Conservation (phyloP, 2,888 invertebrate species). For the Schizaphis graminum region DNA sequence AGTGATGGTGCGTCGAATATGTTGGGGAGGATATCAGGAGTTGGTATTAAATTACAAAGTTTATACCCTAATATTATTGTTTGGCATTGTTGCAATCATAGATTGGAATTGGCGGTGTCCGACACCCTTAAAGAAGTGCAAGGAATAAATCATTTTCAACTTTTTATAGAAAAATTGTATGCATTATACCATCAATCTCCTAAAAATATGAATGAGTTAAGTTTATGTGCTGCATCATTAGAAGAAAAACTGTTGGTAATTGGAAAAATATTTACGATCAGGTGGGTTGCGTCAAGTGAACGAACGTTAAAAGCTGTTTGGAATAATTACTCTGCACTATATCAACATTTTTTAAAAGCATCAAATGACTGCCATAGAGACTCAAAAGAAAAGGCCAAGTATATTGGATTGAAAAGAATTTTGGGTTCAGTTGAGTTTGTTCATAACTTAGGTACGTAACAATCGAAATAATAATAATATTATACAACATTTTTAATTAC, state of each 20-base stretch:
- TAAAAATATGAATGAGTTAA: neutral
- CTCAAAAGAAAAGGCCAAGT: neutral
- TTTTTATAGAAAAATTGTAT: neutral
- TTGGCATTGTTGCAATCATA: conserved; percentile 16
- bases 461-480: no score
- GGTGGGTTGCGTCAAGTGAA: conserved; percentile 16
- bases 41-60: neutral
- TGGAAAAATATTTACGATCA: conserved; percentile 2
- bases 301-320: conserved; percentile 7
- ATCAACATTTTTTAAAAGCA: conserved; percentile 25
- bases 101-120: neutral
- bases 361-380: neutral
- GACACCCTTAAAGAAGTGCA: neutral
- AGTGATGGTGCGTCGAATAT: neutral
- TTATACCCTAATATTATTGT: neutral
- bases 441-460: no score
- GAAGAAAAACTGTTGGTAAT: neutral
- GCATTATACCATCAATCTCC: neutral
- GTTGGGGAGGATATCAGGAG: neutral
- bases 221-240: neutral
- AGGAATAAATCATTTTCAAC: neutral
- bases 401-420: neutral
- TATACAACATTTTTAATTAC: no score
- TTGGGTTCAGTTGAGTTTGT: no score
- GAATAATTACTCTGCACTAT: neutral